Conservation (phyloP, 2,888 invertebrate genomes). For the Nephrotoma flavescens region DNA sequence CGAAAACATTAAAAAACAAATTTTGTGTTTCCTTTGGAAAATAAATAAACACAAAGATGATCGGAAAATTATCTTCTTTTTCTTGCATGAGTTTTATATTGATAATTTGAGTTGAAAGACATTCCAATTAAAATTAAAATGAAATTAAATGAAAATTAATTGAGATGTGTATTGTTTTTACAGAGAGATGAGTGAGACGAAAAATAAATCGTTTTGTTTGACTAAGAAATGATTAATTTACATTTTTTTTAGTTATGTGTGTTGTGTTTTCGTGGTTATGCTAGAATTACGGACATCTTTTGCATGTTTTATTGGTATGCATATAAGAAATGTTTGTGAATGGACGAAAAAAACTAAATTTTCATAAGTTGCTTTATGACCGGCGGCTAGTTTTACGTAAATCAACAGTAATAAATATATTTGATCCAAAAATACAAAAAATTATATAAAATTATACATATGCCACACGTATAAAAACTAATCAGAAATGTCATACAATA, state of each 20-base stretch:
- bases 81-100: neutral
- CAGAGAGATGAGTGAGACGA: neutral
- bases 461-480: no score
- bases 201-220: neutral
- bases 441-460: no score
- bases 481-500: no score
- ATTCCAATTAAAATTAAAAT: neutral
- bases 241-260: neutral
- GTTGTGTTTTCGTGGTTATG: neutral
- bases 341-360: neutral
- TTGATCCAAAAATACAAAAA: no score
- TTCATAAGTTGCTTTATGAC: neutral
- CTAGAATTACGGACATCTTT: neutral
- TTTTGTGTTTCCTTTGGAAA: neutral
- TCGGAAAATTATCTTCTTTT: neutral
- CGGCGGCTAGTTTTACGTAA: no score
- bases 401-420: no score
- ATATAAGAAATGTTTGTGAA: neutral
- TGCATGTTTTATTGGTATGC: neutral
- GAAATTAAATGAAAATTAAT: neutral
- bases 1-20: neutral
- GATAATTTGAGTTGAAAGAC: neutral
- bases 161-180: neutral
- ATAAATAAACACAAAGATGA: neutral
- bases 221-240: neutral